These are phyloP conservation scores for Crambe crambe DNA, from an alignment of 37 sponge, comb jelly and placozoan species.

Conservation along the genomic window DNA sequence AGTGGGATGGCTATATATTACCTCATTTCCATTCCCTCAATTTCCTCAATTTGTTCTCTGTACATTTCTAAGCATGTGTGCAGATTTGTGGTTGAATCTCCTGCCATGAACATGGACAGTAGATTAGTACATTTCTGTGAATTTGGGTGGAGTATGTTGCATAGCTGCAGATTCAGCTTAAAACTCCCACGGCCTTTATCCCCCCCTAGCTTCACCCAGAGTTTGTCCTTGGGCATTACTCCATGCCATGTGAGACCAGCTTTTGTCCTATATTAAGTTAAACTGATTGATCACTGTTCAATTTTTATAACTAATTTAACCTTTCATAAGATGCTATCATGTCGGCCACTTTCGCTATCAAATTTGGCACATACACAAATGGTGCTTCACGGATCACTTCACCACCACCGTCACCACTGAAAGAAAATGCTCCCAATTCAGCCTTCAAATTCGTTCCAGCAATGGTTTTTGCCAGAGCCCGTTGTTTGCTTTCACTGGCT, in stretches of 20 bases:
- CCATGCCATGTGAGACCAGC: constrained; percentile 49
- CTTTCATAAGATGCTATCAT: not conserved
- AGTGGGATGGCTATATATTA: not conserved
- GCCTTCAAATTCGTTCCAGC: not conserved
- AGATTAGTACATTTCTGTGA: constrained; percentile 24
- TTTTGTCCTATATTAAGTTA: not conserved
- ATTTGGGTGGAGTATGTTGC: constrained; percentile 37
- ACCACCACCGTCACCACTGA: constrained; percentile 3
- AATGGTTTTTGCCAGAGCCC: not conserved
- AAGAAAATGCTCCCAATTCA: constrained; percentile 28
- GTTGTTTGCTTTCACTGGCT: constrained; percentile 30
- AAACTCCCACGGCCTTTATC: constrained; percentile 37
- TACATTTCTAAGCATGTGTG: constrained; percentile 31
- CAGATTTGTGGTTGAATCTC: constrained; percentile 37
- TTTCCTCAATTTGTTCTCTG: constrained; percentile 16
- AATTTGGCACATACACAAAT: constrained; percentile 26
- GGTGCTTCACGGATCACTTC: constrained; percentile 18
- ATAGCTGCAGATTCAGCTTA: constrained; percentile 30
- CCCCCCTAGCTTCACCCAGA: constrained; percentile 44
- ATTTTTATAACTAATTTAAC: not conserved
- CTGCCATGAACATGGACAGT: constrained; percentile 24
- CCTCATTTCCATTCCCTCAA: constrained; percentile 32
- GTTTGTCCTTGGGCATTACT: constrained; percentile 36
- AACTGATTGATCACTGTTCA: not conserved
- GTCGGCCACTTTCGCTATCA: not conserved